phyloP scores from a whole-genome alignment of 2,797 vertebrate genomes.

The Sciurus carolinensis region DNA sequence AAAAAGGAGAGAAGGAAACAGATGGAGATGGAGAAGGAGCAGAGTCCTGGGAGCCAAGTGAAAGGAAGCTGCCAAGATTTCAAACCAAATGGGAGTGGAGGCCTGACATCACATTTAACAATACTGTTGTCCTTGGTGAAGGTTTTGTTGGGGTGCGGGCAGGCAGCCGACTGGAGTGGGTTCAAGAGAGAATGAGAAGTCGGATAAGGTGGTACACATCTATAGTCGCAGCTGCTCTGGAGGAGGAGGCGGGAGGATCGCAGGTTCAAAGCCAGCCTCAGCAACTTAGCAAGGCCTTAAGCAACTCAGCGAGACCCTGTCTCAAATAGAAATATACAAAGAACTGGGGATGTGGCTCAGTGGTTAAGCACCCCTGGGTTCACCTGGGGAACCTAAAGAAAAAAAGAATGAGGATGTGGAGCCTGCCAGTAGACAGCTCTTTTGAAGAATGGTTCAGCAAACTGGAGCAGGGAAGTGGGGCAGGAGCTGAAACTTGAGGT shows the following conservation, averaged over 20 bases:
- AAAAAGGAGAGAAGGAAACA: background rate
- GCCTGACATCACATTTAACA: background rate
- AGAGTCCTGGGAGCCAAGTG: background rate
- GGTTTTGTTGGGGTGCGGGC: background rate
- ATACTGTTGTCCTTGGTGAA: rapidly evolving
- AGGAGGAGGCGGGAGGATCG: too few relatives aligned
- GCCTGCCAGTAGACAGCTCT: background rate
- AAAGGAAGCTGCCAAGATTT: background rate
- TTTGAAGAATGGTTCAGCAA: background rate
- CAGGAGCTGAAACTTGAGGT: background rate
- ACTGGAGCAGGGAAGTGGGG: background rate
- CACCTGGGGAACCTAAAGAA: background rate
- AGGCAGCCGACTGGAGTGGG: background rate
- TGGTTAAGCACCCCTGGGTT: too few relatives aligned
- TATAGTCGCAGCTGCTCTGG: too few relatives aligned
- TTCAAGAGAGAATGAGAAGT: too few relatives aligned
- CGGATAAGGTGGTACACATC: too few relatives aligned
- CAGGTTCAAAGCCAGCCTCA: too few relatives aligned
- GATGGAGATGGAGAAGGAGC: background rate
- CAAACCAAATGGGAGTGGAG: background rate
- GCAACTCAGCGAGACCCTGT: too few relatives aligned
- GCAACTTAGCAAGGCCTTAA: too few relatives aligned
- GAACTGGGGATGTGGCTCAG: too few relatives aligned
- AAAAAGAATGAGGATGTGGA: background rate
- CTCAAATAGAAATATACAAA: too few relatives aligned